Evolutionary conservation across 2,888 invertebrate species (phyloP).

Genomic region (Drosophila leonis): DNA sequence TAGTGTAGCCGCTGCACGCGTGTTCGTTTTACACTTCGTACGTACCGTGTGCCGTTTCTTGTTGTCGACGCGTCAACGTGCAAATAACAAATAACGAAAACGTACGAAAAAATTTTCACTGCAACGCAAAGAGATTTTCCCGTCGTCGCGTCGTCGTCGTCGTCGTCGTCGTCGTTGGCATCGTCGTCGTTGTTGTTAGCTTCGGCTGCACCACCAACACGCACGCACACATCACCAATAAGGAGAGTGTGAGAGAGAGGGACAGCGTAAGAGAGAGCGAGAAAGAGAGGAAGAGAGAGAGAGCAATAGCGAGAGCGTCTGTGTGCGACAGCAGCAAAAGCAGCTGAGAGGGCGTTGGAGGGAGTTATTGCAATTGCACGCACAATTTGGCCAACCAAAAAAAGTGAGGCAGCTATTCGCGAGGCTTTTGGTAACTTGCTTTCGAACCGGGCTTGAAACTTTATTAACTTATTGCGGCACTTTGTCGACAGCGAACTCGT

Average conservation of each 20-base stretch:
- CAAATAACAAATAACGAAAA: slow-evolving; percentile 84
- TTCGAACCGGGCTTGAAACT: slow-evolving; percentile 31
- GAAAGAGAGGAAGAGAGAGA: slow-evolving; percentile 28
- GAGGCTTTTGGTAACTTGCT: slow-evolving; percentile 19
- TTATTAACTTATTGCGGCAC: slow-evolving; percentile 27
- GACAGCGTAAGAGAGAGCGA: slow-evolving; percentile 20
- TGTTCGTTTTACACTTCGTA: slow-evolving; percentile 51
- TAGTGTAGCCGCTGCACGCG: slow-evolving; percentile 59
- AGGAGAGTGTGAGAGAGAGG: slow-evolving; percentile 30
- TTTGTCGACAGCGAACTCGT: slow-evolving; percentile 65
- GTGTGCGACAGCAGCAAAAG: slow-evolving; percentile 18
- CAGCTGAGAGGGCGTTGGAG: slow-evolving; percentile 27
- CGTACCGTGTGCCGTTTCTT: slow-evolving; percentile 67
- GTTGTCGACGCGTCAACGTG: slow-evolving; percentile 84
- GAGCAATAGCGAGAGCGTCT: slow-evolving; percentile 17
- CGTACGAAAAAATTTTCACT: slow-evolving; percentile 80
- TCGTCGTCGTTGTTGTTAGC: slow-evolving; percentile 39
- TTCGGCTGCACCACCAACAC: slow-evolving; percentile 71
- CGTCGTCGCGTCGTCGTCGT: slow-evolving; percentile 70
- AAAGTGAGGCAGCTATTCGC: slow-evolving; percentile 26
- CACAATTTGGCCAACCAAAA: slow-evolving; percentile 67
- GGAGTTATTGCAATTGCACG: slow-evolving; percentile 59
- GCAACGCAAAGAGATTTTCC: slow-evolving; percentile 78
- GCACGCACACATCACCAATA: slow-evolving; percentile 38
- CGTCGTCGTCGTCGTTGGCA: slow-evolving; percentile 30